phyloP scores from a whole-genome alignment of 1,140 invertebrate species.

The Aphidius ervi region DNA sequence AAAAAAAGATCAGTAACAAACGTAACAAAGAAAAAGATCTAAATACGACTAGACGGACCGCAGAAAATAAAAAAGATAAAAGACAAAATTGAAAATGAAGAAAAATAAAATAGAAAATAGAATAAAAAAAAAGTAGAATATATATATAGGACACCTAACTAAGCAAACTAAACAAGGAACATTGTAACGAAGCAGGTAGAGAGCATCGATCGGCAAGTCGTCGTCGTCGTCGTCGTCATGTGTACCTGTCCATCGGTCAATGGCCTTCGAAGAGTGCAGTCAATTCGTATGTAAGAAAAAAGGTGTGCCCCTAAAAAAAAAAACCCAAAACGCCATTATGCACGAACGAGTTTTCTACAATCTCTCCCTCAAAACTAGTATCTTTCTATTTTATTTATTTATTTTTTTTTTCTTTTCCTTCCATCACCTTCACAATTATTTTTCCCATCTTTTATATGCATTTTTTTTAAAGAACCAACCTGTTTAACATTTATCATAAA shows the following conservation, averaged over 20 bases:
- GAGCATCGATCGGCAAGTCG: constrained; percentile 24
- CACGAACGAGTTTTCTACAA: constrained; percentile 10
- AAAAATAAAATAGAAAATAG: too few species aligned
- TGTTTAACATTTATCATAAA: too few species aligned
- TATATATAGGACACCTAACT: not conserved
- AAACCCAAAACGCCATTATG: constrained; percentile 11
- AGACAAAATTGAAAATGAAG: too few species aligned
- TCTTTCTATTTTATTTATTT: constrained; percentile 3
- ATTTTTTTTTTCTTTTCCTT: not conserved
- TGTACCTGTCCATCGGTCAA: constrained; percentile 22
- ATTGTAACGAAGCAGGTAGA: constrained; percentile 28
- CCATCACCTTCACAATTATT: too few species aligned
- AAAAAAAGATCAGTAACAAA: too few species aligned
- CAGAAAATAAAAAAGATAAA: too few species aligned
- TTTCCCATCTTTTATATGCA: too few species aligned
- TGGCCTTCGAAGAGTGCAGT: constrained; percentile 31
- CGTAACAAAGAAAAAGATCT: too few species aligned
- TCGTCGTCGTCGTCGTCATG: not conserved
- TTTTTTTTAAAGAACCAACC: too few species aligned
- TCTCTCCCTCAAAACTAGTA: too few species aligned
- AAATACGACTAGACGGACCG: too few species aligned
- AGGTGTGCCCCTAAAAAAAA: constrained; percentile 12
- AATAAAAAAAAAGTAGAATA: not conserved
- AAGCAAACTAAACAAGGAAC: constrained; percentile 11
- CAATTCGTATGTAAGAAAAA: constrained; percentile 24